Percentiles rank a stretch among this genome's conserved stretches.
Evolutionary conservation across 2,888 invertebrate species (phyloP).

Genomic region (Melieria omissa): DNA sequence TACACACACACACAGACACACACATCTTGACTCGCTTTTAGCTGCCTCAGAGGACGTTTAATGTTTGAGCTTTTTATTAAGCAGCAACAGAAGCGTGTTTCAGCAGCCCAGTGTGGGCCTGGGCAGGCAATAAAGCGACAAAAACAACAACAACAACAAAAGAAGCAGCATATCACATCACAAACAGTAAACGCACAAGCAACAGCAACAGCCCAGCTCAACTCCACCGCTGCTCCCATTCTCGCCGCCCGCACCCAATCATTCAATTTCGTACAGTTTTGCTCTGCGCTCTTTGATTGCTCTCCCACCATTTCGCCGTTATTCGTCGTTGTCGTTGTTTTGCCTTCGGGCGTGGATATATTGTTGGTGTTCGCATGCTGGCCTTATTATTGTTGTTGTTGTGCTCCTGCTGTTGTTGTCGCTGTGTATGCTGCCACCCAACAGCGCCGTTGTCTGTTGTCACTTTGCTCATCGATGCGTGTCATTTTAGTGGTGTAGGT

Average conservation of each 20-base stretch:
- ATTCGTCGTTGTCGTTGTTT: conserved; percentile 13
- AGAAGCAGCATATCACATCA: neutral
- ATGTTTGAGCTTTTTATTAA: conserved; percentile 32
- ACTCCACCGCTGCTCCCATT: neutral
- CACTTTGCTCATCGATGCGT: conserved; percentile 9
- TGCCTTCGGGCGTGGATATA: neutral
- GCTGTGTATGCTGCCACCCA: neutral
- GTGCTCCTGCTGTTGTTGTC: neutral
- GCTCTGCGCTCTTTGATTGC: neutral
- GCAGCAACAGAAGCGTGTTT: neutral
- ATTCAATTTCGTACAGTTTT: neutral
- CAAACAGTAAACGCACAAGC: neutral
- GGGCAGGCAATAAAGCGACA: conserved; percentile 6
- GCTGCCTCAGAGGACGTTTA: conserved; percentile 38
- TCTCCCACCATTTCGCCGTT: neutral
- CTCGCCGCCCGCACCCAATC: neutral
- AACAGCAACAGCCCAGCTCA: neutral
- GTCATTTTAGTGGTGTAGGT: conserved; percentile 12
- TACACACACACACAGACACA: conserved; percentile 8
- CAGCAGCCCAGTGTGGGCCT: neutral
- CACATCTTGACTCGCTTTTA: conserved; percentile 23
- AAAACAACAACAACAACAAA: conserved; percentile 1
- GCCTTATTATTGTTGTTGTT: neutral
- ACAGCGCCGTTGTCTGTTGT: neutral
- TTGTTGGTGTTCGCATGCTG: neutral